A percentile compares a stretch with the other conserved stretches of the same genome.
Conservation (phyloP, 1,140 invertebrate species). For the Oppia nitens region DNA sequence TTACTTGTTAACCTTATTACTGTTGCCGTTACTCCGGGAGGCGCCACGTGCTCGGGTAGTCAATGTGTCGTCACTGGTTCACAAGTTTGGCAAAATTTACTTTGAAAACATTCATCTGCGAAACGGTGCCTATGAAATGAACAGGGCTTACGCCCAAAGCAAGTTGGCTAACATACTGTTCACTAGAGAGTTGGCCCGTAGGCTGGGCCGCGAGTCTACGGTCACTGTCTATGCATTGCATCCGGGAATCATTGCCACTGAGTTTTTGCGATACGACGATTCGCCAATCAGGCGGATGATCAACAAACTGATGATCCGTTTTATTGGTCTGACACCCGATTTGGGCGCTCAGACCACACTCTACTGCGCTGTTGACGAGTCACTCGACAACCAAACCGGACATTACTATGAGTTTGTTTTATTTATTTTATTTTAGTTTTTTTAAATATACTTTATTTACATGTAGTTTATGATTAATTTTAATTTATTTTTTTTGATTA, state of each 20-base stretch:
- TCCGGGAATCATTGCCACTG: conserved; percentile 29
- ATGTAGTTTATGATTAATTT: too few species aligned
- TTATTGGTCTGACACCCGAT: conserved; percentile 51
- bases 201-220: conserved; percentile 36
- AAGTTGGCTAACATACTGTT: conserved; percentile 84
- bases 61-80: conserved; percentile 30
- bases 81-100: conserved; percentile 43
- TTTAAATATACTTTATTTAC: too few species aligned
- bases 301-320: conserved; percentile 48
- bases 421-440: too few species aligned
- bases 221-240: conserved; percentile 21
- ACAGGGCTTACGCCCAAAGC: conserved; percentile 55
- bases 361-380: conserved; percentile 42
- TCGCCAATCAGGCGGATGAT: too few species aligned
- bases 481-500: too few species aligned
- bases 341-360: conserved; percentile 56
- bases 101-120: conserved; percentile 41
- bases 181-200: conserved; percentile 52
- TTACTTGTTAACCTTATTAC: conserved; percentile 53
- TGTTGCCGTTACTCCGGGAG: conserved; percentile 51
- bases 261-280: conserved; percentile 20
- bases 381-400: background rate
- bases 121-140: conserved; percentile 19
- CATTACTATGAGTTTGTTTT: conserved; percentile 3
- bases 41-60: conserved; percentile 33